Base-by-base conservation (phyloP, 2,888 invertebrate species). In the Diarsia mendica region DNA sequence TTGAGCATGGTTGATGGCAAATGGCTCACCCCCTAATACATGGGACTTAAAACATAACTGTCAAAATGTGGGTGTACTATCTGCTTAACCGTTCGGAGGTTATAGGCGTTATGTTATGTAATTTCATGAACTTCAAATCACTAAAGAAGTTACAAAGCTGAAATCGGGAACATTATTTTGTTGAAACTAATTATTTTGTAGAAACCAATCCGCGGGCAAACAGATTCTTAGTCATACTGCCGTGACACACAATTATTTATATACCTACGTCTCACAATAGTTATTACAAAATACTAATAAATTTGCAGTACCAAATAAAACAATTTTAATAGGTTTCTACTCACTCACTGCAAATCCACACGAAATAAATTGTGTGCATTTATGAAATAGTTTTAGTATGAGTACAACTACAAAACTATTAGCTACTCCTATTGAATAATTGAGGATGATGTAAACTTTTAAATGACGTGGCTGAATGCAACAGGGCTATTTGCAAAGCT, bases 261-360 rank as follows among this genome's bases (percentile, higher is more conserved):
- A n/a, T 0, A 28, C 39, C 53, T 46, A 46, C 18, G 11, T 55
- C 15, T 15, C n/a, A 61, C 61, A 39, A 39, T 44, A 75, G 51
- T 28, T 15, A 61, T 33, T 55, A 60, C 39, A n/a, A 64, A 67
- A 48, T 28, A 49, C 28, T 33, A 64, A 49, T 33, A 61, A 66
- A 51, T 55, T 44, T 66, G 3, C 8, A 39, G 65, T 49, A 60
- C 28, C 3, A 9, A 55, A 75, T 80, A 75, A 80, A 75, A 67
- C 5, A 46, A 18, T 6, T 67, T 66, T 48, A 75, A 60, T 58
- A 39, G 46, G 66, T 68, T 60, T n/a, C n/a, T n/a, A n/a, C n/a
- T n/a, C n/a, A n/a, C n/a, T 66, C n/a, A 51, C 49, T 39, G 39
- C 5, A 33, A 33, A 39, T 39, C 5, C 39, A 39, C 3, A 39